Conservation (phyloP, 23 tunicate species). For the Ascidia mentula region DNA sequence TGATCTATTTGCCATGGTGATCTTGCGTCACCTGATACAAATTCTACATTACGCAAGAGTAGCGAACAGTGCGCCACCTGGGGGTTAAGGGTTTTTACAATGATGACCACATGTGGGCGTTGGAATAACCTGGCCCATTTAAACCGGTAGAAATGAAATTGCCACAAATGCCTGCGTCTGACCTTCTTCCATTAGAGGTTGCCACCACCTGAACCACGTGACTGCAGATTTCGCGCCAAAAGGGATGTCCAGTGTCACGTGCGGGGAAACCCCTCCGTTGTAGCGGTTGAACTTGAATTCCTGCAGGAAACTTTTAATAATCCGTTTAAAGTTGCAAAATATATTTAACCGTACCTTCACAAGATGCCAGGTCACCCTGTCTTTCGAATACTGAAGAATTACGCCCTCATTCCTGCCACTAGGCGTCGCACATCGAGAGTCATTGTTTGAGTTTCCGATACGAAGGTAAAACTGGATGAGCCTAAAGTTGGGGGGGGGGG, state of each 20-base stretch:
- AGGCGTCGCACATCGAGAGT: slow-evolving; percentile 19
- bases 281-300: slow-evolving; percentile 51
- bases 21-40: slow-evolving; percentile 39
- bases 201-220: slow-evolving; percentile 92
- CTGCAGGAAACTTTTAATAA: too few relatives aligned
- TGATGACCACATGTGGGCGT: too few relatives aligned
- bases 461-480: slow-evolving; percentile 64
- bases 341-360: slow-evolving; percentile 57
- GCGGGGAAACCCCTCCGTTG: not conserved
- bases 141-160: too few relatives aligned
- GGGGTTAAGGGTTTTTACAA: too few relatives aligned
- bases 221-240: slow-evolving; percentile 45
- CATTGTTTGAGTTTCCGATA: slow-evolving; percentile 15
- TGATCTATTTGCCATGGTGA: slow-evolving; percentile 80
- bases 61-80: too few relatives aligned
- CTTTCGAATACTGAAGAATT: slow-evolving; percentile 70
- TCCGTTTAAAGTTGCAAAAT: too few relatives aligned
- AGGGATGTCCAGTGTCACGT: slow-evolving; percentile 48
- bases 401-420: slow-evolving; percentile 51
- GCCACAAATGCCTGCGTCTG: too few relatives aligned
- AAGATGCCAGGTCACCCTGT: slow-evolving; percentile 70
- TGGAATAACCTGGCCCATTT: too few relatives aligned
- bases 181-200: slow-evolving; percentile 60
- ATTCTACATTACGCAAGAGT: too few relatives aligned
- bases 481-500: not conserved